Base-by-base conservation (phyloP, 2,113 vertebrate genomes). In the Cynocephalus volans region DNA sequence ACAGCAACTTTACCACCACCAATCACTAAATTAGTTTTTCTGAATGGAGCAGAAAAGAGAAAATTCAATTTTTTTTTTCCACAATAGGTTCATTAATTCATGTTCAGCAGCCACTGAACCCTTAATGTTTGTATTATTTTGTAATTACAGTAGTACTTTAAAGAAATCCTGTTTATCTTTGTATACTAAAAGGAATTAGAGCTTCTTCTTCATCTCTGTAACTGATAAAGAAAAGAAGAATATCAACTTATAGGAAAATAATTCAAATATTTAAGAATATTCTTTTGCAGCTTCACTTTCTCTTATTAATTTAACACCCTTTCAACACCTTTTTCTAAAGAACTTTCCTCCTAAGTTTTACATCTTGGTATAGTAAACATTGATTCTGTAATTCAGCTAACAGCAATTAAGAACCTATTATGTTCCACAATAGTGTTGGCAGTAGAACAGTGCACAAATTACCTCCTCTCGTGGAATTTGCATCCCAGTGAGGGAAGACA, bases 301-400 rank as follows among this genome's bases (percentile, higher is more conserved):
- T 65, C 56, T 77, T 76, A 67, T 93, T 69, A 56, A 31, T 77
- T 17, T 73, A 89, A 36, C 45, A 79, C 45, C 54, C 58, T 88
- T 77, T 65, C 70, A 23, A 91, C 62, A 72, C n/a, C 21, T 79
- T 91, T 82, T 93, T 80, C 69, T 79, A 67, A 88, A 82, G 28
- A 79, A 62, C 41, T 88, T 64, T 76, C n/a, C 65, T 93, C 36
- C 52, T 26, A 60, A 58, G 36, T 81, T 83, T 65, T 77, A 50
- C 28, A 54, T 56, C 80, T 72, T 93, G 15, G 50, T 64, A 36
- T 50, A 77, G 82, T 90, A 70, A 91, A 83, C 65, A 83, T 28
- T 93, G 88, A 93, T 86, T 86, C 52, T 36, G 83, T 56, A 79
- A 52, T 91, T 91, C 70, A 79, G 48, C 48, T 90, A 86, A 93